These are phyloP conservation scores for Ceratitis capitata DNA, from an alignment of 1,140 invertebrate genomes.

Conservation along the genomic window DNA sequence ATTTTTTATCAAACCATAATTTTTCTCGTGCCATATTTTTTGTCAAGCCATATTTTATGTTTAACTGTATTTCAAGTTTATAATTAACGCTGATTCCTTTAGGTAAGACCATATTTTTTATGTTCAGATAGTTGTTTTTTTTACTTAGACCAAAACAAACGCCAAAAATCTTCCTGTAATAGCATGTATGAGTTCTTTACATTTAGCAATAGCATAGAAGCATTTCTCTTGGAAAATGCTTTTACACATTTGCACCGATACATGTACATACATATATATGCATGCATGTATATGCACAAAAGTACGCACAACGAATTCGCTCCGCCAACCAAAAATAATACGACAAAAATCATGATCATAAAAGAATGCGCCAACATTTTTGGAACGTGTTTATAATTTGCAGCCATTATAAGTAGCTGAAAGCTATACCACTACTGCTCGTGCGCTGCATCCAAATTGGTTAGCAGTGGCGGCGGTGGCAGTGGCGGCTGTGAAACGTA, in stretches of 20 bases:
- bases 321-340: not conserved
- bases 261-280: not conserved
- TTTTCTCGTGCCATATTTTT: too few species aligned
- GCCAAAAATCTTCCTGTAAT: too few species aligned
- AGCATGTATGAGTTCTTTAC: too few species aligned
- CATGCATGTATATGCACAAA: not conserved
- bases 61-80: too few species aligned
- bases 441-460: not conserved
- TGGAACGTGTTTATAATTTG: conserved; percentile 38
- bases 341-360: not conserved
- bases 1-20: too few species aligned
- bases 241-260: not conserved
- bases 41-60: too few species aligned
- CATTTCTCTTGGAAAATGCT: too few species aligned
- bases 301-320: not conserved
- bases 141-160: too few species aligned
- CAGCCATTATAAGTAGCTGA: not conserved
- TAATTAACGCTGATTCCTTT: too few species aligned
- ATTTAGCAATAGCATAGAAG: too few species aligned
- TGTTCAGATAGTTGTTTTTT: too few species aligned
- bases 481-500: not conserved
- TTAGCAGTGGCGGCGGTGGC: not conserved
- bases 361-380: conserved; percentile 22
- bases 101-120: too few species aligned
- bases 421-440: not conserved